Evolutionary conservation across 2,797 vertebrate genomes (phyloP).

Genomic region (Enteromius fasciolatus): DNA sequence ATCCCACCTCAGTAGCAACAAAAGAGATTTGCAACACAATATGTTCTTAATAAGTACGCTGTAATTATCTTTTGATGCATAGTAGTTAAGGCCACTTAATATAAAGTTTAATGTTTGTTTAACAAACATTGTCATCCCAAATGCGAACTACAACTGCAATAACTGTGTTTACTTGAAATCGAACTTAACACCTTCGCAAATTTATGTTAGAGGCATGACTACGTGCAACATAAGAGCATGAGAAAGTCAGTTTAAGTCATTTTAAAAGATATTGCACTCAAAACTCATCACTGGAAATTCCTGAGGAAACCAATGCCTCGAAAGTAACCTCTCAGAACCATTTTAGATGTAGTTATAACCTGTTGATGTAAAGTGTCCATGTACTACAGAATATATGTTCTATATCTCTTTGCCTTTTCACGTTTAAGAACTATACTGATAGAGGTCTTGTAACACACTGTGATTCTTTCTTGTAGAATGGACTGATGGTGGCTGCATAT

Average conservation of each 20-base stretch:
- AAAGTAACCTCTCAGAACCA: not conserved
- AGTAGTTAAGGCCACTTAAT: no score
- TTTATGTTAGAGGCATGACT: not conserved
- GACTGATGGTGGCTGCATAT: constrained; percentile 86
- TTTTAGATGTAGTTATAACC: no score
- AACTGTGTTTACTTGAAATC: not conserved
- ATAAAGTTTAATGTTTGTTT: not conserved
- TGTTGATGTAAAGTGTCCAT: not conserved
- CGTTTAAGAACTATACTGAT: not conserved
- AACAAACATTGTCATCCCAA: no score
- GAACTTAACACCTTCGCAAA: not conserved
- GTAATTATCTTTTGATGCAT: no score
- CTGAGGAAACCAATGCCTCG: not conserved
- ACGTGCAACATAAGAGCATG: not conserved
- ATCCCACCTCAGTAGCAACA: no score
- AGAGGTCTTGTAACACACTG: not conserved
- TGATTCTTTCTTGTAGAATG: constrained; percentile 77
- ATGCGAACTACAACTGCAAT: not conserved
- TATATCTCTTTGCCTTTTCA: not conserved
- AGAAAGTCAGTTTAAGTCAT: not conserved
- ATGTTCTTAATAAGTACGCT: no score
- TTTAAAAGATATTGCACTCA: not conserved
- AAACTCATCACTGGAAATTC: not conserved
- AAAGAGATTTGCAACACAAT: no score
- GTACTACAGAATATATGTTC: not conserved